Evolutionary conservation across 30 jellyfish, hydroid and myxozoan species (phyloP), one percentile per base, ranked within the genome.

Genomic region (Aurelia sp.): DNA sequence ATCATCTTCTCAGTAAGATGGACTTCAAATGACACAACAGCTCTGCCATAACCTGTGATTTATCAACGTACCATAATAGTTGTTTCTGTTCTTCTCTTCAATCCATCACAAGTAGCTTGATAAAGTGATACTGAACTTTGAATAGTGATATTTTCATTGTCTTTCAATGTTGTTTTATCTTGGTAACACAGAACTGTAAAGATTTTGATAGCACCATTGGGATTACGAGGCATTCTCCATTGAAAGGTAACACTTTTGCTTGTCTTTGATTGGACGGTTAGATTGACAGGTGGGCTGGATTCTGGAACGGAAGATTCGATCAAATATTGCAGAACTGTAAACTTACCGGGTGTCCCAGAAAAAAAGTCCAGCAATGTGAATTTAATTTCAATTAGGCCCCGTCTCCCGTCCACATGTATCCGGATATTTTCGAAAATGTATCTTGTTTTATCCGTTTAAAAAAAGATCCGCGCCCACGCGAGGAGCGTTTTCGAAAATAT

Each of bases 191-290:
- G 62, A 31, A 92, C 88, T 15, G 44, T 78, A 72, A 70, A 88
- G 16, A 50, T 63, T 68, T 62, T 87, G 48, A 92, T 73, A 0
- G 19, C 62, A 1, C 98, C 98, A 79, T 87, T 87, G 3, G 95
- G 96, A 12, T 66, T 19, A 21, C 38, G 64, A 12, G 98, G 98
- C 61, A 38, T 38, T 7, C 63, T 79, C 98, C 98, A 92, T 16
- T 65, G 52, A 48, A 88, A 64, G 20, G 84, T 65, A 27, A 87
- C 52, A 3, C 87, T 18, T 2, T 82, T 66, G 69, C 90, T 63
- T 13, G 86, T 53, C 31, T 16, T 64, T 15, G 90, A 65, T 47
- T 33, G 33, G 52, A 82, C 76, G 38, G 55, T 67, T 24, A 88
- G 86, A 47, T 74, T 63, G 27, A 4, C 82, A 16, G 96, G 97